Evolutionary conservation across 2,888 invertebrate species (phyloP).

Genomic region (Ischnura elegans): DNA sequence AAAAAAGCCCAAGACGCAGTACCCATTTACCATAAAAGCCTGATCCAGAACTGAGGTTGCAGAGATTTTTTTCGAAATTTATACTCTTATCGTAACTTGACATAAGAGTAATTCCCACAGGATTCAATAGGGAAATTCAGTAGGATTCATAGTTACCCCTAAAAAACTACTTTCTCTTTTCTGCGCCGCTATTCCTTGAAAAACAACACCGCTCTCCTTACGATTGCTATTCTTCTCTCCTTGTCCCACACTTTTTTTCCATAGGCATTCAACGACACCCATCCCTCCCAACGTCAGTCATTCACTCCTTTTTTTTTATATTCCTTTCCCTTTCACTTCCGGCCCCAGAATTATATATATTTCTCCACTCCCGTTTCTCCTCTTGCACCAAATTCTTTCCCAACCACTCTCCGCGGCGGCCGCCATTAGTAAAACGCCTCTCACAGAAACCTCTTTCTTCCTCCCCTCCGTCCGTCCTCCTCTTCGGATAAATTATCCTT

Average conservation of each 20-base stretch:
- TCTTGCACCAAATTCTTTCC: not conserved
- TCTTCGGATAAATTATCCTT: slow-evolving; percentile 35
- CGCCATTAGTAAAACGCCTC: not conserved
- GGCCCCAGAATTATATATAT: not conserved
- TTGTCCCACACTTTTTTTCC: not conserved
- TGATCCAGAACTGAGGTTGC: too few species aligned
- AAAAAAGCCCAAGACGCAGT: too few species aligned
- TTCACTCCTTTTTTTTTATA: not conserved
- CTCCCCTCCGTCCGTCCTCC: not conserved
- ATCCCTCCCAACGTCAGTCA: not conserved
- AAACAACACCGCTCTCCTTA: too few species aligned
- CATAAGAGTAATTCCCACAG: too few species aligned
- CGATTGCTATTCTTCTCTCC: too few species aligned
- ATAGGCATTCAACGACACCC: not conserved
- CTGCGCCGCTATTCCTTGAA: too few species aligned
- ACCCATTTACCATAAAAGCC: too few species aligned
- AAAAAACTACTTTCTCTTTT: too few species aligned
- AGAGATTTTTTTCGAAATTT: too few species aligned
- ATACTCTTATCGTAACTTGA: too few species aligned
- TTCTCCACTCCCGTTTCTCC: not conserved
- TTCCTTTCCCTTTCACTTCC: not conserved
- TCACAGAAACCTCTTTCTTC: not conserved
- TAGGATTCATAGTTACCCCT: too few species aligned
- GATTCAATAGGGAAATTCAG: too few species aligned
- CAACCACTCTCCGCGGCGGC: not conserved